phyloP scores from a whole-genome alignment of 2,797 vertebrate genomes.

The Distichodus sexfasciatus region DNA sequence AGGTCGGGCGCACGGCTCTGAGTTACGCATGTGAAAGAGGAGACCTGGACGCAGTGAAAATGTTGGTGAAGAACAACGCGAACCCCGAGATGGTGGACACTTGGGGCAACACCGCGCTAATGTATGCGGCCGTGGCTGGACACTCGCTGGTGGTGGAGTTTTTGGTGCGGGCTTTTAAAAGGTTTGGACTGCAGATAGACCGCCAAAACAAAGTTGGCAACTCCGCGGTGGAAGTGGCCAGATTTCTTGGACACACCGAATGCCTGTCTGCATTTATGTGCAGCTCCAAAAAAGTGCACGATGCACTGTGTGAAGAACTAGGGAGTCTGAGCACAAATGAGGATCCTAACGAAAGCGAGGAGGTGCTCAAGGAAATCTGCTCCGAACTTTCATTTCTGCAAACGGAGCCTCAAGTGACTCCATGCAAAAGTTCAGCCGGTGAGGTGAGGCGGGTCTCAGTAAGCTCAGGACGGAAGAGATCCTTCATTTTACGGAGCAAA shows the following conservation, averaged over 20 bases:
- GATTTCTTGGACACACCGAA: constrained; percentile 66
- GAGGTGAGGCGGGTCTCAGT: not conserved
- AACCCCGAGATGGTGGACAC: constrained; percentile 68
- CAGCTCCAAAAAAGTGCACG: constrained; percentile 45
- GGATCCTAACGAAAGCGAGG: not conserved
- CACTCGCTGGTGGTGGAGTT: constrained; percentile 66
- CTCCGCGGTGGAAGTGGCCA: constrained; percentile 67
- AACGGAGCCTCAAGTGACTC: constrained; percentile 15
- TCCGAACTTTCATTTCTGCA: constrained; percentile 35
- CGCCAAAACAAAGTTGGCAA: constrained; percentile 71
- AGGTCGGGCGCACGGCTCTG: constrained; percentile 65
- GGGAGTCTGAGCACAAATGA: constrained; percentile 6
- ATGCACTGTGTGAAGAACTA: constrained; percentile 1
- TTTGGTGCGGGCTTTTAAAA: constrained; percentile 73
- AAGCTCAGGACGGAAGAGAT: constrained; percentile 19
- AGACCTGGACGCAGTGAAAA: constrained; percentile 66
- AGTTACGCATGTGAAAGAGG: constrained; percentile 72
- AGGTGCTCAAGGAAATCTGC: constrained; percentile 14
- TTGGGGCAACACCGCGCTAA: constrained; percentile 71
- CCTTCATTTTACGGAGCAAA: constrained; percentile 35
- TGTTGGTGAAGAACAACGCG: constrained; percentile 66
- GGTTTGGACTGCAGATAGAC: constrained; percentile 71
- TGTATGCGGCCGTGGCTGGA: constrained; percentile 66
- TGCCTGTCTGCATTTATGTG: constrained; percentile 63
- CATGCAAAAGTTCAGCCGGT: not conserved